Percentiles rank a stretch among this genome's conserved stretches.
Evolutionary conservation across 2,113 vertebrate genomes (phyloP).

Genomic region (Zootoca vivipara): DNA sequence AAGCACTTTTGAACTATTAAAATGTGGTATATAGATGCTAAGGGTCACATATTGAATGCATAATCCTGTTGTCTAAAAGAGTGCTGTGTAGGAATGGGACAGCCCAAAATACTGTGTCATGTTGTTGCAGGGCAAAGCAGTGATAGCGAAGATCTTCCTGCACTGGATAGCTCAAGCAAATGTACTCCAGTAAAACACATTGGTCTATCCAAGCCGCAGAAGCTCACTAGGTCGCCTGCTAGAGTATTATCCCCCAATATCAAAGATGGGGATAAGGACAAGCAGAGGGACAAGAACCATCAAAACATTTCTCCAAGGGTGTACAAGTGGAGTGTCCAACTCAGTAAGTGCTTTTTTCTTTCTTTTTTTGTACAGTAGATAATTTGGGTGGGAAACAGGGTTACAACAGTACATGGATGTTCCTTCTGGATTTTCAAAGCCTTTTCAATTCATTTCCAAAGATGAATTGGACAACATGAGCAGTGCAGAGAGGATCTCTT

Average conservation of each 20-base stretch:
- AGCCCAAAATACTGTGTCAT: conserved; percentile 25
- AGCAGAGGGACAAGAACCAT: conserved; percentile 87
- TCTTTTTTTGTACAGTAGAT: neutral
- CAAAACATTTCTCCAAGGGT: conserved; percentile 85
- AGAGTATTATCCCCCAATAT: conserved; percentile 81
- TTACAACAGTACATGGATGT: neutral
- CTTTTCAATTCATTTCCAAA: conserved; percentile 61
- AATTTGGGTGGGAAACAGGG: neutral
- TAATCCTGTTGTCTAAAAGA: neutral
- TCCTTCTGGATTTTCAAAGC: neutral
- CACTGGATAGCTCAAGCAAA: conserved; percentile 82
- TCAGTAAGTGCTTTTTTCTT: conserved; percentile 79
- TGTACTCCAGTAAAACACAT: conserved; percentile 86
- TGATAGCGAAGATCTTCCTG: conserved; percentile 92
- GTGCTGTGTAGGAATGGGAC: neutral
- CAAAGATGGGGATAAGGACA: conserved; percentile 87
- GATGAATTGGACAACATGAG: conserved; percentile 94
- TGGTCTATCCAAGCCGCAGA: conserved; percentile 83
- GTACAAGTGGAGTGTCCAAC: conserved; percentile 96
- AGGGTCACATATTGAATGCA: neutral
- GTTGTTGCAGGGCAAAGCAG: conserved; percentile 89
- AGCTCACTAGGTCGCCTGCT: conserved; percentile 84
- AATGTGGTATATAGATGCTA: neutral
- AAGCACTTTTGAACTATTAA: neutral
- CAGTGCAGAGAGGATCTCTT: conserved; percentile 92